Base-by-base conservation (phyloP, 2,888 invertebrate species). In the Lasioglossum leucozonium region DNA sequence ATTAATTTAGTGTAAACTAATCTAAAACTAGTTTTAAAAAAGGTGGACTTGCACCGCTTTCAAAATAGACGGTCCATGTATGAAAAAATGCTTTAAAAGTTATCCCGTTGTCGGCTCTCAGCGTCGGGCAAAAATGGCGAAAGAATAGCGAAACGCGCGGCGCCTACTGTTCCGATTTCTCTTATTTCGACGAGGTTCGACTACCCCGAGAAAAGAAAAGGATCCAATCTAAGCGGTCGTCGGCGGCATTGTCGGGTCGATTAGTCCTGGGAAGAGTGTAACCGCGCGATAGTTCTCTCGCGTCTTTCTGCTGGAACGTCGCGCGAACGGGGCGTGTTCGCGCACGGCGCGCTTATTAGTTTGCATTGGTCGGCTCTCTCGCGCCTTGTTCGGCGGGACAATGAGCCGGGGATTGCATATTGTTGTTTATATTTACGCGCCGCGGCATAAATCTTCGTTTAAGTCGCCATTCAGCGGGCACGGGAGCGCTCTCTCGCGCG, bases 391-490 rank as follows among this genome's bases (percentile, higher is more conserved):
- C 86, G 74, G 74, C 89, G 76, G 93, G 92, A 94, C 94, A 94
- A 95, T 95, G 91, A 92, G 90, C 82, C 91, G 83, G 86, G 91
- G 94, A 95, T 94, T 95, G 94, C 94, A 93, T 92, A 94, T 95
- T 94, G 94, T 94, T 94, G 94, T 94, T 94, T 94, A 94, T 94
- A 93, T 93, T 94, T 94, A 94, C 93, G 92, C 92, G 92, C 82
- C 90, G 91, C 91, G 90, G 92, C 94, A 94, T 95, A 95, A 95
- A 95, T 95, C 94, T 94, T 95, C 94, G 94, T 95, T 95, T 94
- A 94, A 93, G 92, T 91, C 87, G 93, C 92, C 92, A 95, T 95
- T 95, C 94, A 94, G 86, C 82, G 88, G 51, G 65, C 69, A 82
- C 77, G 71, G 40, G 73, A 69, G 76, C 84, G 22, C 51, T 81